Evolutionary conservation across 2,113 vertebrate genomes (phyloP), one percentile per base, ranked within the genome.

Genomic region (Cochlearius cochlearius): DNA sequence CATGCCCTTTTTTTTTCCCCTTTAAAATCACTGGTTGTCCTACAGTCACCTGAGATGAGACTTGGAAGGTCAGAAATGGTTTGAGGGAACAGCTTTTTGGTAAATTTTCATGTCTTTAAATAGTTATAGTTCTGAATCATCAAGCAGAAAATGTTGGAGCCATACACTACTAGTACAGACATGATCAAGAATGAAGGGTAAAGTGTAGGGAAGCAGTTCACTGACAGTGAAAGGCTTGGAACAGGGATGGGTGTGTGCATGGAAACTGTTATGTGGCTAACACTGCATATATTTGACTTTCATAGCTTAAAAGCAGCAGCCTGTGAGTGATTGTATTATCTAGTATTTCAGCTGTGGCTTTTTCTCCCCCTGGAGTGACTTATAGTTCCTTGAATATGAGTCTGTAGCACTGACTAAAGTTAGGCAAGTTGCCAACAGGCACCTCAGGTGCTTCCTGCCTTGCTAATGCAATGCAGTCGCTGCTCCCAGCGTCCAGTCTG

Each of bases 401-500:
- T 79, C 38, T 69, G 36, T 60, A 49, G 53, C 34, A 32, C 60
- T 79, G 85, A 41, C 21, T 82, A 2, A 52, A 69, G 78, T 56
- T 27, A 58, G 78, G 74, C 53, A n/a, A 53, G 39, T 64, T 87
- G 59, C 79, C 88, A 63, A 5, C 32, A 68, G 36, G 77, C 41
- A 72, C 32, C 22, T 85, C 58, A 86, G 93, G 82, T 90, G 53
- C 74, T 93, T 96, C 58, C 71, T 85, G 75, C 47, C 41, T 87
- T 62, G 58, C n/a, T 86, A 66, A 73, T 82, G 58, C n/a, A 74
- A 2, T 1, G 9, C 49, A 58, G 50, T 53, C 0, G 0, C 41
- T 86, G 32, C 15, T 92, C 36, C 47, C 2, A 3, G 39, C 15
- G 30, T 74, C 26, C 32, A 59, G n/a, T 76, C 32, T 1, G 12